Conservation (phyloP, 1,140 invertebrate genomes). For the Drosophila seguyi region DNA sequence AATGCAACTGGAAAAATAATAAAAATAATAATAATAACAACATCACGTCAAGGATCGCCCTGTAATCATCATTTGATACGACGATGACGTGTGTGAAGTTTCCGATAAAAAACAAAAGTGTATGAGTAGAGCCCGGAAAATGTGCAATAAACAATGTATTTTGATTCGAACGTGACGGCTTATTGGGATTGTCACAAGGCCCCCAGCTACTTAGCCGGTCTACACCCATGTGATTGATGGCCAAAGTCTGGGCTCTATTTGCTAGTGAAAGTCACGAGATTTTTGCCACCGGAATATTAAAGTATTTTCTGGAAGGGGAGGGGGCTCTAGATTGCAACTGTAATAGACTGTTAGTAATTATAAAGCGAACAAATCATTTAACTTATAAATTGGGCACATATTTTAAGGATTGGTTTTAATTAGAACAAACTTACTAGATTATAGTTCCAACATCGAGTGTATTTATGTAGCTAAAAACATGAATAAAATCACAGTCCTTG, state of each 20-base stretch:
- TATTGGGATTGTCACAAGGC: slow-evolving; percentile 58
- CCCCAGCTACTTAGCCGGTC: slow-evolving; percentile 38
- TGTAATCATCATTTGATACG: slow-evolving; percentile 38
- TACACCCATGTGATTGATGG: slow-evolving; percentile 48
- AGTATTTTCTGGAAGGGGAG: slow-evolving; percentile 13
- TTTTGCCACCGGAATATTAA: slow-evolving; percentile 1
- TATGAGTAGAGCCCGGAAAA: slow-evolving; percentile 18
- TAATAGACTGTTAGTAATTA: background rate
- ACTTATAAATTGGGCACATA: too few species aligned
- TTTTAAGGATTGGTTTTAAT: too few species aligned
- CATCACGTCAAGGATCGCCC: slow-evolving; percentile 44
- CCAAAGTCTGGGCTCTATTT: slow-evolving; percentile 38
- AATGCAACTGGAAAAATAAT: slow-evolving; percentile 42
- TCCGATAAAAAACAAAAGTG: slow-evolving; percentile 29
- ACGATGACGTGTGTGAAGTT: slow-evolving; percentile 40
- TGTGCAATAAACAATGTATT: slow-evolving; percentile 57
- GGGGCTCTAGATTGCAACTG: background rate
- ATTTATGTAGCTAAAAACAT: background rate
- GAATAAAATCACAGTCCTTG: slow-evolving; percentile 37
- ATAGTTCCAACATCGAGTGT: background rate
- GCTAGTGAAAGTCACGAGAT: slow-evolving; percentile 48
- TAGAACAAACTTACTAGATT: too few species aligned
- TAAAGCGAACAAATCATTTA: too few species aligned
- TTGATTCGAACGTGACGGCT: slow-evolving; percentile 57
- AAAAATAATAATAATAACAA: slow-evolving; percentile 22